phyloP scores from a whole-genome alignment of 2,888 invertebrate species.

The Yponomeuta evonymella region DNA sequence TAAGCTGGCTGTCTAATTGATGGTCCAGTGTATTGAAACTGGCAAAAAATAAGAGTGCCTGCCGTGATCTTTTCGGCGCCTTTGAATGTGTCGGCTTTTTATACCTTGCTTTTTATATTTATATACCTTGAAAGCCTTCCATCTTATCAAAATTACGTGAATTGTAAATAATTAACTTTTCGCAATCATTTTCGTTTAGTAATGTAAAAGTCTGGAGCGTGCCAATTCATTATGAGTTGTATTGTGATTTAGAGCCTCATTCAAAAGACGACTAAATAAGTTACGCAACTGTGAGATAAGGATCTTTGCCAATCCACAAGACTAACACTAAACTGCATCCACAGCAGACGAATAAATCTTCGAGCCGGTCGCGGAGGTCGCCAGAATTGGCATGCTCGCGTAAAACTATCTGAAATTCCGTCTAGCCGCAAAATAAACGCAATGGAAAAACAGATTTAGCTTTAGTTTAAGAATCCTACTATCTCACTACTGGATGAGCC shows the following conservation, averaged over 20 bases:
- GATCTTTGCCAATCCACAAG: not conserved
- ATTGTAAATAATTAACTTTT: too few species aligned
- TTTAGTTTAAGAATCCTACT: too few species aligned
- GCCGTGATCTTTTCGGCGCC: not conserved
- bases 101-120: too few species aligned
- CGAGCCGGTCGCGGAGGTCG: not conserved
- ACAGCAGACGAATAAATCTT: not conserved
- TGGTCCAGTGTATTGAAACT: constrained; percentile 61
- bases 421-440: not conserved
- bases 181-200: too few species aligned
- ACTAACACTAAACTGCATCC: not conserved
- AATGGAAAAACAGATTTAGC: not conserved
- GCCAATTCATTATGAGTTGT: too few species aligned
- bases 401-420: not conserved
- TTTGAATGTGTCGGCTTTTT: not conserved
- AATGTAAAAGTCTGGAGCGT: too few species aligned
- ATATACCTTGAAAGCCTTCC: too few species aligned
- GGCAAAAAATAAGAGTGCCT: constrained; percentile 46
- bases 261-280: not conserved
- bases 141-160: too few species aligned
- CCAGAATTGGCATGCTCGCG: not conserved
- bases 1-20: constrained; percentile 70
- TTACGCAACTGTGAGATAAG: not conserved
- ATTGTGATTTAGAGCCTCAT: not conserved
- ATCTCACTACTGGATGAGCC: too few species aligned